Conservation (phyloP, 92 coral and sea anemone genomes). For the Metridium senile region DNA sequence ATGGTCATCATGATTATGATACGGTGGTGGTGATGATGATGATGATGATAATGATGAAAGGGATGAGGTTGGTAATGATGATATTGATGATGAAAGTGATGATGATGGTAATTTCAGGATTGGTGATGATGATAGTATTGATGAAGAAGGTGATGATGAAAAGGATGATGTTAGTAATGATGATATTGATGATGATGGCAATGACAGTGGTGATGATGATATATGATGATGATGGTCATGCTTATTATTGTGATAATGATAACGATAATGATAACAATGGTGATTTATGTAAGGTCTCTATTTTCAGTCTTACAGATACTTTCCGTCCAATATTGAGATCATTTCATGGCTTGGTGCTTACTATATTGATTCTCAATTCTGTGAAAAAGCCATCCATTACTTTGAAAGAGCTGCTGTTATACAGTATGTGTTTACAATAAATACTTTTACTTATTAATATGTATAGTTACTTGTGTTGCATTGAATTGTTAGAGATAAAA, state of each 20-base stretch:
- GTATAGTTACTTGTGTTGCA: too few relatives aligned
- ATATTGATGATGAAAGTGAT: slow-evolving; percentile 19
- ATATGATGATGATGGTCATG: not conserved
- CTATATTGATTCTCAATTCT: slow-evolving; percentile 98
- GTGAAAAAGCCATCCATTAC: slow-evolving; percentile 98
- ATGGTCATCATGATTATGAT: not conserved
- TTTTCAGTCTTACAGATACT: slow-evolving; percentile 81
- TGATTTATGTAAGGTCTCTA: not conserved
- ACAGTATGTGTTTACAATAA: slow-evolving; percentile 85
- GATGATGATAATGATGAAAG: not conserved
- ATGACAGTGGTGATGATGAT: slow-evolving; percentile 26
- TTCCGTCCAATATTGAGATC: slow-evolving; percentile 95
- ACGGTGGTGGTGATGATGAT: not conserved
- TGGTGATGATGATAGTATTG: not conserved
- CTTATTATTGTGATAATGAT: not conserved
- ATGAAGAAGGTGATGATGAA: not conserved
- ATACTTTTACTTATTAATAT: not conserved
- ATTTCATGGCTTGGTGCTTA: slow-evolving; percentile 99
- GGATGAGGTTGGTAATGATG: not conserved
- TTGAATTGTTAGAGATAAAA: too few relatives aligned
- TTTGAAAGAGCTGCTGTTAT: slow-evolving; percentile 96
- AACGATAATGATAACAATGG: not conserved
- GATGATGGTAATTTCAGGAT: not conserved
- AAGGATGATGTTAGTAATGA: not conserved
- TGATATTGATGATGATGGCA: not conserved